Conservation (phyloP, 2,888 invertebrate genomes). For the Lamellibrachia satsuma region DNA sequence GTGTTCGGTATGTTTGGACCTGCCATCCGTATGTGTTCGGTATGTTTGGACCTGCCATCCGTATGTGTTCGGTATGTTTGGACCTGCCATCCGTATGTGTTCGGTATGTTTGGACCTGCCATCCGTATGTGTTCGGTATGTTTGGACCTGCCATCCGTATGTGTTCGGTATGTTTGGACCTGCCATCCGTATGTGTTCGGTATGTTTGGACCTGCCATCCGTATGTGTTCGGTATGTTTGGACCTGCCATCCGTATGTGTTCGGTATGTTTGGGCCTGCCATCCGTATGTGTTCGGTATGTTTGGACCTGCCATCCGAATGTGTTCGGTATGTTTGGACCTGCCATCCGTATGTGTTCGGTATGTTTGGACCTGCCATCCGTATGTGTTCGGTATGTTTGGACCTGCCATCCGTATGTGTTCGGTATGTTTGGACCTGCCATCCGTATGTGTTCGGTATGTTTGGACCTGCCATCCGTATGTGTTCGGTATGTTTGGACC, state of each 20-base stretch:
- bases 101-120: not conserved
- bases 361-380: not conserved
- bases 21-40: not conserved
- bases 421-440: not conserved
- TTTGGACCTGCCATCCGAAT: not conserved
- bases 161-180: not conserved
- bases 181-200: not conserved
- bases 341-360: not conserved
- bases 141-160: not conserved
- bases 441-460: not conserved
- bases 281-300: not conserved
- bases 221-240: not conserved
- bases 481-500: not conserved
- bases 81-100: not conserved
- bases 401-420: not conserved
- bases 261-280: not conserved
- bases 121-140: not conserved
- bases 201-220: not conserved
- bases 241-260: not conserved
- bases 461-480: not conserved
- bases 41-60: not conserved
- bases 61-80: not conserved
- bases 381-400: not conserved
- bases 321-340: not conserved
- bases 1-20: not conserved